These are phyloP conservation scores for Sebastes matsubarae DNA, from an alignment of 2,797 vertebrate species.

Conservation along the genomic window DNA sequence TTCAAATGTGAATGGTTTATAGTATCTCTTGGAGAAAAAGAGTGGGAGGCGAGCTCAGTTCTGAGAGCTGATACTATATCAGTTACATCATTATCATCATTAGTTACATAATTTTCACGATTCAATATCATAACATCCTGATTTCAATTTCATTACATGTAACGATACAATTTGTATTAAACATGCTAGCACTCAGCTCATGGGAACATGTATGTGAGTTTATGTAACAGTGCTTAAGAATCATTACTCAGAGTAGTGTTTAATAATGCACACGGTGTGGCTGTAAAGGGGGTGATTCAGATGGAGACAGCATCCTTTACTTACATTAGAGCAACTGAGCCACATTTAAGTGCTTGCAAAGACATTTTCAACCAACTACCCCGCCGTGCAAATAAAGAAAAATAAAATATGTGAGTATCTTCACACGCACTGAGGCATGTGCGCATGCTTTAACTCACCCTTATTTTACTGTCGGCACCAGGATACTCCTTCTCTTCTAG, in stretches of 20 bases:
- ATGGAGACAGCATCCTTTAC: background rate
- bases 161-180: background rate
- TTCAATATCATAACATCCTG: background rate
- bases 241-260: conserved; percentile 3
- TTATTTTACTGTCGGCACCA: conserved; percentile 91
- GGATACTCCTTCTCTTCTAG: conserved; percentile 98
- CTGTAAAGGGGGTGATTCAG: background rate
- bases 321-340: background rate
- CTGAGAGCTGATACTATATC: background rate
- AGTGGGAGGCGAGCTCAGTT: background rate
- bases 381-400: background rate
- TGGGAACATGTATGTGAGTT: background rate
- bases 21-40: background rate
- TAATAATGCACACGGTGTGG: conserved; percentile 21
- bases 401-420: background rate
- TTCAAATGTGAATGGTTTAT: conserved; percentile 1
- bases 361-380: background rate
- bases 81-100: background rate
- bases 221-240: background rate
- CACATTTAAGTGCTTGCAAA: conserved; percentile 2
- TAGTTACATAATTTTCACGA: background rate
- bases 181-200: background rate
- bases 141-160: background rate
- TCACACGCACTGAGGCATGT: background rate
- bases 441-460: conserved; percentile 58